Evolutionary conservation across 2,113 vertebrate genomes (phyloP), one percentile per base, ranked within the genome.

Genomic region (Urocynchramus pylzowi): DNA sequence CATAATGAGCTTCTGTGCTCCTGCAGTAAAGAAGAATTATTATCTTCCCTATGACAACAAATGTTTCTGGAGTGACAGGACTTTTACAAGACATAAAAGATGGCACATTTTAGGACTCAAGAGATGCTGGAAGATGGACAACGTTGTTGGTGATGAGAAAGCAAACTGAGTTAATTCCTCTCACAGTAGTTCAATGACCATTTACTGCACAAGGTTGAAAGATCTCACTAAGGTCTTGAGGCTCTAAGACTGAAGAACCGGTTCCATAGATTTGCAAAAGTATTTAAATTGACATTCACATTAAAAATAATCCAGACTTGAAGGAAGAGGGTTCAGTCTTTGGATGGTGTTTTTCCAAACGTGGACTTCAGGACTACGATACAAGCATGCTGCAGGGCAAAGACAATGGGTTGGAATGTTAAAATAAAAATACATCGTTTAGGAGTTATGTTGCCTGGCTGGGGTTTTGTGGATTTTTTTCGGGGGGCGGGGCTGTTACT

Each of bases 401-500:
- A 41, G 31, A n/a, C 30, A 84, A 45, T 1, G 23, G 8, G 0
- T 42, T 11, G 7, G 22, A 84, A 74, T 3, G 65, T 3, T 13
- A 13, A 27, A 45, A n/a, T 53, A 24, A 31, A 35, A 45, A 31
- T 1, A 31, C 2, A 19, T 0, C 2, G 27, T 26, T 76, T 14
- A 22, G 10, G 11, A 35, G 11, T 42, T 74, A 8, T 17, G 13
- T 15, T 14, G 44, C 24, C 45, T 6, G 27, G 23, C 7, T 39
- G 28, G 30, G 5, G 8, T 5, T n/a, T 31, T 20, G 41, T 4
- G 35, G 21, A 7, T 31, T 35, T 57, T n/a, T 56, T 37, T 7
- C 11, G 16, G 8, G n/a, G 4, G 11, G 7, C 0, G 12, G 16
- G 11, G 7, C 16, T 4, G 18, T 15, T 6, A 16, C 8, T 37